A percentile compares a stretch with the other conserved stretches of the same genome.
phyloP scores from a whole-genome alignment of 2,113 vertebrate genomes.

The Brachypteracias leptosomus region DNA sequence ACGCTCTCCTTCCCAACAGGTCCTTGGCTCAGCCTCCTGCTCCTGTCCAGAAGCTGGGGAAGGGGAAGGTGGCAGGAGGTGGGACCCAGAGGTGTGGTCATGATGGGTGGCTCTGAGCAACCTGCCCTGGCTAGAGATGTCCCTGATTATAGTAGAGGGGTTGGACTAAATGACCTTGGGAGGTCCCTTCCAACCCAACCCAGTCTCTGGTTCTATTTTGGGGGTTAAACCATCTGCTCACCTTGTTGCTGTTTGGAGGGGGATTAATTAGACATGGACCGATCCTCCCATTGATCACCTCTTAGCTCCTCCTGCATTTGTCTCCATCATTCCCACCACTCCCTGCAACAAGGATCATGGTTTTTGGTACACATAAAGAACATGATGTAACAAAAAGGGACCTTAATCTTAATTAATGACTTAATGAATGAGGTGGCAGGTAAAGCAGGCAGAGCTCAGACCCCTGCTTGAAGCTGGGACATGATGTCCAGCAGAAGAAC shows the following conservation, averaged over 20 bases:
- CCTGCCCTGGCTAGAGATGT: too few species aligned
- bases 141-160: too few species aligned
- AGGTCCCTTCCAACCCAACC: too few species aligned
- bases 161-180: too few species aligned
- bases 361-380: rapidly evolving
- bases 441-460: not conserved
- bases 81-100: rapidly evolving
- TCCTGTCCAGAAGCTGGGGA: not conserved
- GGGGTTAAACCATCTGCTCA: not conserved
- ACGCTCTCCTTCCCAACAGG: not conserved
- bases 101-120: not conserved
- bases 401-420: not conserved
- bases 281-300: not conserved
- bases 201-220: too few species aligned
- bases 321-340: not conserved
- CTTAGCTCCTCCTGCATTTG: not conserved
- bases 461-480: not conserved
- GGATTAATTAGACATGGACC: not conserved
- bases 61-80: not conserved
- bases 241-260: not conserved
- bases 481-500: not conserved
- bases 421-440: not conserved
- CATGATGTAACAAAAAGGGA: rapidly evolving
- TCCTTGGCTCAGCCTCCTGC: not conserved
- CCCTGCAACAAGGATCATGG: not conserved